A percentile compares a stretch with the other conserved stretches of the same genome.
These are phyloP conservation scores for Chrysogorgia sp. DNA, from an alignment of 92 coral and sea anemone genomes.

Conservation along the genomic window DNA sequence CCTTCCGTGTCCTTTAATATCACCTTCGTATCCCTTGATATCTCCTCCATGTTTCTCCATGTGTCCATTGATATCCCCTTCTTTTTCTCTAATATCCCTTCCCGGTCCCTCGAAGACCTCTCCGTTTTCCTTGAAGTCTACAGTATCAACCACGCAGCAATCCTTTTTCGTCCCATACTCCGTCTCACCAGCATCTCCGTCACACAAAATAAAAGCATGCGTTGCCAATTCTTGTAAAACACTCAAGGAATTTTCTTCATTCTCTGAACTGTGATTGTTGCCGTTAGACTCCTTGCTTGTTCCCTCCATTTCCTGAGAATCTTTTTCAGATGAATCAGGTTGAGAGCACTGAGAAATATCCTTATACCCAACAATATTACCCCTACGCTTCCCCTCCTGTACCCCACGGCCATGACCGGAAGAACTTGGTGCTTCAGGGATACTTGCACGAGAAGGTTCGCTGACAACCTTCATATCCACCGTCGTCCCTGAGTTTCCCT, in stretches of 20 bases:
- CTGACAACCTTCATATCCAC: too few species aligned
- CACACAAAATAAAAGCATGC: not conserved
- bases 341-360: not conserved
- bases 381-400: not conserved
- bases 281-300: not conserved
- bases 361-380: not conserved
- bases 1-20: not conserved
- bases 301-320: not conserved
- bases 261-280: not conserved
- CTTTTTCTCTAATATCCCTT: not conserved
- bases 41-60: not conserved
- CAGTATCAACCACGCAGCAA: too few species aligned
- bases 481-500: not conserved
- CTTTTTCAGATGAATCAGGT: not conserved
- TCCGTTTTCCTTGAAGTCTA: not conserved
- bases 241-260: not conserved
- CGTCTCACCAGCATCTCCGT: not conserved
- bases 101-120: not conserved
- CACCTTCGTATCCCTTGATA: not conserved
- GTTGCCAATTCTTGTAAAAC: slow-evolving; percentile 34
- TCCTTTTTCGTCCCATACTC: not conserved
- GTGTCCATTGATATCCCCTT: not conserved
- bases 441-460: too few species aligned
- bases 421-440: too few species aligned
- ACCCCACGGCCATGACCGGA: not conserved